Conservation (phyloP, 1,140 invertebrate genomes). For the Pseudomyrmex dendroicus region DNA sequence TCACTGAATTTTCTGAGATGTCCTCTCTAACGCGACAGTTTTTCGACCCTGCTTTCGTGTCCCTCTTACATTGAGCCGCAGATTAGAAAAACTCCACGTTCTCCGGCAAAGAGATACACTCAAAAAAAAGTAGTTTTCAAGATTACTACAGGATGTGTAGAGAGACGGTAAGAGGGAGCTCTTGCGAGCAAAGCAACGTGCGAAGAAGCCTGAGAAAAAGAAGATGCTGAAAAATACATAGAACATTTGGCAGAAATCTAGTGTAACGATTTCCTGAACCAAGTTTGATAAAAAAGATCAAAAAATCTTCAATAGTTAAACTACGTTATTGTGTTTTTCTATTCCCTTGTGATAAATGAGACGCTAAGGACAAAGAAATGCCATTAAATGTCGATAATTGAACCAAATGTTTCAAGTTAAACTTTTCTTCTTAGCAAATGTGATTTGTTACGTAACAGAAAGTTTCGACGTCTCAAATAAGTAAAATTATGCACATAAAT, state of each 20-base stretch:
- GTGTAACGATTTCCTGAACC: not conserved
- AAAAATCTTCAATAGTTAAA: not conserved
- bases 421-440: not conserved
- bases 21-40: not conserved
- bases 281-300: not conserved
- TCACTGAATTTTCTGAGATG: conserved; percentile 51
- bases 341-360: not conserved
- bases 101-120: not conserved
- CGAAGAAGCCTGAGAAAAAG: not conserved
- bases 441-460: not conserved
- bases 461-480: not conserved
- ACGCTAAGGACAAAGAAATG: not conserved
- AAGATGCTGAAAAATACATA: not conserved
- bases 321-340: not conserved
- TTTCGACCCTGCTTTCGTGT: not conserved
- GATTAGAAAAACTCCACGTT: conserved; percentile 58
- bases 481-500: too few relatives aligned
- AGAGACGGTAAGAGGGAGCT: not conserved
- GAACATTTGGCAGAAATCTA: not conserved
- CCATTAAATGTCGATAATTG: not conserved
- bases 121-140: conserved; percentile 16
- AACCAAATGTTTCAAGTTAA: not conserved
- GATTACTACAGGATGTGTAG: conserved; percentile 50
- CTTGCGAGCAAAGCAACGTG: too few relatives aligned
- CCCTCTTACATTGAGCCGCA: conserved; percentile 17